These are phyloP conservation scores for Thomomys bottae DNA, from an alignment of 2,113 vertebrate genomes.

Conservation along the genomic window DNA sequence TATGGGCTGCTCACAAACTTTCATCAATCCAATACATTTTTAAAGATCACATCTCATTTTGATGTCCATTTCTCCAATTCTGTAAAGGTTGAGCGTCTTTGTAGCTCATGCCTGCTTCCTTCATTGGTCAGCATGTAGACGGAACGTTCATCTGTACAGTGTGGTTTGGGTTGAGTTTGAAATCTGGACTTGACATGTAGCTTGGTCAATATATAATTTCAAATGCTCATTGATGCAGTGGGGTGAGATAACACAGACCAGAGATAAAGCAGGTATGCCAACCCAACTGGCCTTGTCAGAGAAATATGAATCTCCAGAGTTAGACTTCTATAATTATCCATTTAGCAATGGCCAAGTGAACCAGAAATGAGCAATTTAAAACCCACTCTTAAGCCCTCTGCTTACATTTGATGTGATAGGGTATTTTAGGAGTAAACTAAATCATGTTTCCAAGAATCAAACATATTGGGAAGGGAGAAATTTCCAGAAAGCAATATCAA, in stretches of 20 bases:
- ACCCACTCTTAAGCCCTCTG: constrained; percentile 55
- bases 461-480: constrained; percentile 74
- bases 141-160: neutral
- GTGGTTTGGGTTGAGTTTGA: constrained; percentile 27
- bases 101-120: constrained; percentile 40
- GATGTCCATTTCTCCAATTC: neutral
- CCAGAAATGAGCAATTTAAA: constrained; percentile 59
- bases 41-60: neutral
- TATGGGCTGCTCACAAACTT: neutral
- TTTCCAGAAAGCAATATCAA: constrained; percentile 76
- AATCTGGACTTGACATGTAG: constrained; percentile 4
- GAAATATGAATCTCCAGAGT: constrained; percentile 9
- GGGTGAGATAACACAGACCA: neutral
- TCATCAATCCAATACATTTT: neutral
- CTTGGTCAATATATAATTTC: neutral
- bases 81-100: neutral
- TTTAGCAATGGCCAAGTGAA: constrained; percentile 55
- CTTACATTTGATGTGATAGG: constrained; percentile 57
- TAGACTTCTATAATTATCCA: constrained; percentile 49
- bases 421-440: constrained; percentile 57
- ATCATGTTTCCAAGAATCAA: constrained; percentile 58
- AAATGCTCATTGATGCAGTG: neutral
- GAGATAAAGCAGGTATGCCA: neutral
- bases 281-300: neutral
- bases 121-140: neutral